Percentiles rank a stretch among this genome's conserved stretches.
Evolutionary conservation across 2,113 vertebrate species (phyloP).

Genomic region (Antechinus flavipes): DNA sequence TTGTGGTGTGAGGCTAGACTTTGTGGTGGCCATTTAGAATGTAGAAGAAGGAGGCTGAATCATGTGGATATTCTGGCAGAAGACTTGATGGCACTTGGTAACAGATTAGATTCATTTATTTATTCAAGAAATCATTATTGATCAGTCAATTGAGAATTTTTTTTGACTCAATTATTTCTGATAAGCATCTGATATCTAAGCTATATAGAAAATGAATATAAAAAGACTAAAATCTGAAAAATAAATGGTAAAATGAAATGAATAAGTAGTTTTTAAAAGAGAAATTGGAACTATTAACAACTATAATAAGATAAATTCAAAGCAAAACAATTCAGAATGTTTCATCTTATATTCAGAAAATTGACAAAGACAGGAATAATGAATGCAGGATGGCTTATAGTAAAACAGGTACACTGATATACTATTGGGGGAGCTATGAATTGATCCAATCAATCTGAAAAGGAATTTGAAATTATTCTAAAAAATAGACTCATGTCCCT

Average conservation of each 20-base stretch:
- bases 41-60: background rate
- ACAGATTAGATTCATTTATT: background rate
- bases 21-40: background rate
- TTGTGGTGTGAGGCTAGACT: background rate
- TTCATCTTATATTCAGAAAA: background rate
- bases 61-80: background rate
- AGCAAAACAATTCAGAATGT: background rate
- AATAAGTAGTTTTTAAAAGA: background rate
- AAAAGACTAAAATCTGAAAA: background rate
- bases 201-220: background rate
- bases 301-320: background rate
- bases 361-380: background rate
- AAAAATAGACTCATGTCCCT: background rate
- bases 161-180: background rate
- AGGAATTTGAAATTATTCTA: background rate
- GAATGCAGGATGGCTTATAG: background rate
- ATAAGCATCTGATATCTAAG: background rate
- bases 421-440: background rate
- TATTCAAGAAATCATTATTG: background rate
- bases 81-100: background rate
- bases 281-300: background rate
- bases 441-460: background rate
- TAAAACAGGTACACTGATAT: background rate
- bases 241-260: background rate
- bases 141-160: background rate